These are phyloP conservation scores for Campoletis sonorensis DNA, from an alignment of 1,140 invertebrate genomes.

Conservation along the genomic window DNA sequence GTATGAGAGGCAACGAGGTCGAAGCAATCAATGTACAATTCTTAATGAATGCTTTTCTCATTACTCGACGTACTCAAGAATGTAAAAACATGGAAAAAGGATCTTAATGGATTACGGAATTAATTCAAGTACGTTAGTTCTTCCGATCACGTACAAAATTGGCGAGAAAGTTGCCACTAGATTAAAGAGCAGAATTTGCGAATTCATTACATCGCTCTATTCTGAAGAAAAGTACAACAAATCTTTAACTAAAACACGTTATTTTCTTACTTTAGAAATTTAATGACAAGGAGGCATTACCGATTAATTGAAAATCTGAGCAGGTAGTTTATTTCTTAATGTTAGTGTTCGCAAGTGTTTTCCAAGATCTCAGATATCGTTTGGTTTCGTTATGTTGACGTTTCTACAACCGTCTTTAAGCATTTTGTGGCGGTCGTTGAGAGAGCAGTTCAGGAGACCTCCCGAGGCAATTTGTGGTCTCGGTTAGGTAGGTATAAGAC, in stretches of 20 bases:
- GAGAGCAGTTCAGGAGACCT: constrained; percentile 50
- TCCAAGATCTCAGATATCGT: neutral
- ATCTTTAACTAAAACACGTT: neutral
- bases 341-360: neutral
- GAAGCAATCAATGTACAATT: constrained; percentile 8
- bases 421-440: neutral
- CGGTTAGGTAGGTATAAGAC: constrained; percentile 44
- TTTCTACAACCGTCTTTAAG: constrained; percentile 16
- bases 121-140: neutral
- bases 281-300: neutral
- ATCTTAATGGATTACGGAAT: neutral
- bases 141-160: too few species aligned
- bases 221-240: too few species aligned
- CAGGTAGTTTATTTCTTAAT: neutral
- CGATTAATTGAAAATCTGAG: neutral
- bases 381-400: constrained; percentile 1
- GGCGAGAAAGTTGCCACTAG: too few species aligned
- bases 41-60: neutral
- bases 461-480: constrained; percentile 62
- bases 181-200: too few species aligned
- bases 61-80: neutral
- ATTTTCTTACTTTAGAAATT: neutral
- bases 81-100: neutral
- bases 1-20: neutral
- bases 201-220: too few species aligned